phyloP scores from a whole-genome alignment of 2,888 invertebrate genomes.

The Fragum whitleyi region DNA sequence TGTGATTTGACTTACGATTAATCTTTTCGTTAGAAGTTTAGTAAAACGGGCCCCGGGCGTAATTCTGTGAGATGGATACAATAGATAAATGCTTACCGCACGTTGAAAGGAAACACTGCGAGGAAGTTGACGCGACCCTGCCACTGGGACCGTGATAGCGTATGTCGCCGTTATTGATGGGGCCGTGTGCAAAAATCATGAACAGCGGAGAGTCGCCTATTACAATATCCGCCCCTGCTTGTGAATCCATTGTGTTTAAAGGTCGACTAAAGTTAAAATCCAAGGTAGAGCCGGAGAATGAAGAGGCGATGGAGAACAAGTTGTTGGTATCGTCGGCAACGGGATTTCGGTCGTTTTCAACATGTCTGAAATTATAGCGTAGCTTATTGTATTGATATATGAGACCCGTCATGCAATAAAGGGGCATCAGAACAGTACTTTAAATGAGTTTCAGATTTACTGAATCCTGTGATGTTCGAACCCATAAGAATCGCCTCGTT shows the following conservation, averaged over 20 bases:
- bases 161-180: not conserved
- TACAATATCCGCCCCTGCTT: not conserved
- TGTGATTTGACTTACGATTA: too few relatives aligned
- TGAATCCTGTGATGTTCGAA: too few relatives aligned
- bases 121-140: not conserved
- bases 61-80: too few relatives aligned
- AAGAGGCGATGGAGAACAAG: not conserved
- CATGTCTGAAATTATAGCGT: constrained; percentile 12
- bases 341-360: not conserved
- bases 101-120: constrained; percentile 1
- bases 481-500: too few relatives aligned
- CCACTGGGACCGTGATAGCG: not conserved
- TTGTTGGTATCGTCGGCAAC: not conserved
- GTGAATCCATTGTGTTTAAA: not conserved
- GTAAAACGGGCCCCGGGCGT: too few relatives aligned
- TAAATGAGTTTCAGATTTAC: too few relatives aligned
- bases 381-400: too few relatives aligned
- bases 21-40: too few relatives aligned
- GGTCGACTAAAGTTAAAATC: not conserved
- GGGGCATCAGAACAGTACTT: too few relatives aligned
- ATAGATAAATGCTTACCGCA: constrained; percentile 22
- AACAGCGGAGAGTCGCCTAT: not conserved
- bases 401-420: too few relatives aligned
- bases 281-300: not conserved
- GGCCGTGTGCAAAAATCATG: constrained; percentile 9